Base-by-base conservation (phyloP, 2,797 vertebrate genomes). In the Oceanodroma leucorhoa region DNA sequence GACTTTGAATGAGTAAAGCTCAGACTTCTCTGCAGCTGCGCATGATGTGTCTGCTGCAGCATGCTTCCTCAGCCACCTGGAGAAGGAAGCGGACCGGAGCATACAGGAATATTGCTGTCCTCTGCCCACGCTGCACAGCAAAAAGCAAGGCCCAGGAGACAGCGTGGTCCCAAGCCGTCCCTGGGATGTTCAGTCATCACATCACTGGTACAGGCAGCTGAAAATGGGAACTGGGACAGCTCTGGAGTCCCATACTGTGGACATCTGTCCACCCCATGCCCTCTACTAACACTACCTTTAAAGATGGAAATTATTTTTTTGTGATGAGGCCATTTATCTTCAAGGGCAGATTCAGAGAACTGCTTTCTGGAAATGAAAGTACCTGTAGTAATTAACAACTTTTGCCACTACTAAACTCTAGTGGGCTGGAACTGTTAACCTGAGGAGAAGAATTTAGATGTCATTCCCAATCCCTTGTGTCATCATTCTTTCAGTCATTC, bases 81-180 rank as follows among this genome's bases (percentile, higher is more conserved):
- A 76, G 46, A 48, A 48, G 22, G 32, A 66, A 69, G 10, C 20
- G 83, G 38, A 14, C 11, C 11, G 43, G 26, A 58, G 2, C 9
- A 30, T 14, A 10, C 2, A 38, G 23, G 32, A 57, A 32, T 15
- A 38, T 48, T 5, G 0, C 6, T n/a, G 8, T 53, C 17, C 27
- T 67, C 30, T 67, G 9, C 8, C 32, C 16, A 57, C 19, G 0
- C 9, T 2, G 0, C 0, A 1, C 26, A 76, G 32, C 14, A 34
- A n/a, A 82, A 90, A 45, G 6, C 7, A 53, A 13, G 4, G 29
- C 3, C 7, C 32, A 16, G 30, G 48, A 54, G 48, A n/a, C 3
- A n/a, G 3, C 1, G 2, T 62, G 3, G 6, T 84, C 6, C 29
- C 34, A 69, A 46, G 14, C 3, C 0, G 0, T 14, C 24, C 27